Evolutionary conservation across 1,140 invertebrate genomes (phyloP).

Genomic region (Drosophila sechellia): DNA sequence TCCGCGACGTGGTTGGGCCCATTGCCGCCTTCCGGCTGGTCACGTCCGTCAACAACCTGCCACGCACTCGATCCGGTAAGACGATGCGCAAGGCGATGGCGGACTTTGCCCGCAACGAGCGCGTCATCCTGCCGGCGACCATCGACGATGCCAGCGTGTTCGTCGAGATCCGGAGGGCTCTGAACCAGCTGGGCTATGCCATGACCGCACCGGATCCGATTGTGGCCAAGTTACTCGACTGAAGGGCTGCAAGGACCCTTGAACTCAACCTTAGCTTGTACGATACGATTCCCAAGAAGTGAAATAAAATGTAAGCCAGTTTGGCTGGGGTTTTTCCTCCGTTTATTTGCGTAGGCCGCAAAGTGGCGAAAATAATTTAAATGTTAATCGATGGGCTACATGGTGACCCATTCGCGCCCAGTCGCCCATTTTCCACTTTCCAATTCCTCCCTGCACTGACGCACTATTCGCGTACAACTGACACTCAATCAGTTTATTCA

Average conservation of each 20-base stretch:
- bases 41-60: conserved; percentile 91
- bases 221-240: conserved; percentile 66
- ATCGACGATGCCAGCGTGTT: conserved; percentile 95
- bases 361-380: conserved; percentile 67
- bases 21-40: conserved; percentile 94
- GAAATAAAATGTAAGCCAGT: conserved; percentile 45
- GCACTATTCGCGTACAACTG: conserved; percentile 42
- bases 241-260: conserved; percentile 1
- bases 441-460: conserved; percentile 5
- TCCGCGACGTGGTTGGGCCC: conserved; percentile 93
- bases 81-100: conserved; percentile 94
- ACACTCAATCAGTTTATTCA: conserved; percentile 80
- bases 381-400: conserved; percentile 58
- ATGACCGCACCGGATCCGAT: conserved; percentile 89
- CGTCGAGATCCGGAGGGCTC: conserved; percentile 87
- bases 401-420: conserved; percentile 44
- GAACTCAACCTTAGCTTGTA: conserved; percentile 18
- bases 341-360: conserved; percentile 38
- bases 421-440: conserved; percentile 10
- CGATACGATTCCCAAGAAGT: conserved; percentile 1
- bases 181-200: conserved; percentile 91
- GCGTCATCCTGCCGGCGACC: conserved; percentile 92
- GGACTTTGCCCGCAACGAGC: conserved; percentile 91
- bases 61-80: conserved; percentile 92
- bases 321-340: conserved; percentile 22